Evolutionary conservation across 64 coral and sea anemone species (phyloP), one percentile per base, ranked within the genome.

Genomic region (Montipora foliosa): DNA sequence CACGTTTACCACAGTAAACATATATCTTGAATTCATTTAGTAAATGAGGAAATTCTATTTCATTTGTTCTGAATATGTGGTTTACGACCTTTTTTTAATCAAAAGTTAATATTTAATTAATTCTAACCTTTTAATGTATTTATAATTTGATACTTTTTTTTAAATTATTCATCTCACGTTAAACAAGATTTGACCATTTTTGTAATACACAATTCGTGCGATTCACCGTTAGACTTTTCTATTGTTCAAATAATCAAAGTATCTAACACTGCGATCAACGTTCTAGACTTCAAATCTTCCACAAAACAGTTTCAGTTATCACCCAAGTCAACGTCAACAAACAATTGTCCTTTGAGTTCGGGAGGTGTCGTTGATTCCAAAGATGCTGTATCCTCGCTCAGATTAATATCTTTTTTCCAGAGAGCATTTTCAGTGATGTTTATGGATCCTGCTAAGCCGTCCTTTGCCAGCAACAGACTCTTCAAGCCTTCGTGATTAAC

Each of bases 401-500:
- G 60, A n/a, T 75, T 82, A 69, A 81, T 19, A 19, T 95, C 92
- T 15, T 77, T 82, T 22, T 84, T 83, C 96, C 96, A 98, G n/a
- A 98, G 87, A 70, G 79, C 89, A 50, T 98, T 98, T 49, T 93
- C 94, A 16, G 67, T 94, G 67, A 97, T 94, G 10, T 86, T 90
- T 5, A 93, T 48, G 5, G 62, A 86, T 20, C 76, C 83, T 11
- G 67, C 89, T 49, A 90, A 45, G 3, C 96, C 89, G 20, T 95
- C 24, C 5, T 20, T 87, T 48, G 83, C 74, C 16, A 83, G 87
- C 20, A 81, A 73, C 5, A 98, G 80, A 64, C 89, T 91, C 17
- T 92, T 74, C 8, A 98, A 92, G 74, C 96, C 93, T 46, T 95
- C 81, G 67, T 95, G 90, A 68, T 92, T 98, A 21, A 98, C 86